Conservation (phyloP, 2,888 invertebrate species). For the Callosobruchus maculatus region DNA sequence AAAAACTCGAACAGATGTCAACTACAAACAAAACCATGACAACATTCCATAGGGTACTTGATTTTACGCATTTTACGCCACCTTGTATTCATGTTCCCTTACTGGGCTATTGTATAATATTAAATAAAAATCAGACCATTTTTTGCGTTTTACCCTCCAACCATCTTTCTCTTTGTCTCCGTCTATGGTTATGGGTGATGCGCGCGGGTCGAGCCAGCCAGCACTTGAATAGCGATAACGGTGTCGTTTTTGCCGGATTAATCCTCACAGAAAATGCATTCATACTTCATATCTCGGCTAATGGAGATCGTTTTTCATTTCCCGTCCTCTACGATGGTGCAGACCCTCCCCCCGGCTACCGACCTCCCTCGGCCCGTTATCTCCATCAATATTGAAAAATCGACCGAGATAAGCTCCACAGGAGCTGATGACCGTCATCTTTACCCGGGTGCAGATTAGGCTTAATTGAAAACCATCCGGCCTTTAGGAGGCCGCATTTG, state of each 20-base stretch:
- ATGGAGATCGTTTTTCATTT: slow-evolving; percentile 48
- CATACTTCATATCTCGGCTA: slow-evolving; percentile 48
- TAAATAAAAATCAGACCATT: slow-evolving; percentile 14
- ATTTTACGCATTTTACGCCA: no score
- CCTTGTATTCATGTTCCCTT: no score
- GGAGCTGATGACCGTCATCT: slow-evolving; percentile 17
- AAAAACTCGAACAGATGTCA: no score
- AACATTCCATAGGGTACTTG: no score
- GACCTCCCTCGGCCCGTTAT: slow-evolving; percentile 6
- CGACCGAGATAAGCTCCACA: slow-evolving; percentile 1
- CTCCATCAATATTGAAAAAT: slow-evolving; percentile 19
- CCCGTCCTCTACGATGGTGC: slow-evolving; percentile 19
- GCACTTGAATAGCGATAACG: slow-evolving; percentile 25
- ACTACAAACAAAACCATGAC: no score
- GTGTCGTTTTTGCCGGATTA: slow-evolving; percentile 45
- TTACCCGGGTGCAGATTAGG: slow-evolving; percentile 11
- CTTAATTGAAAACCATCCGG: slow-evolving; percentile 13
- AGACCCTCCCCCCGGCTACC: slow-evolving; percentile 10
- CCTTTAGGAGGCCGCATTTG: not conserved
- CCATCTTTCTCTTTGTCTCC: not conserved
- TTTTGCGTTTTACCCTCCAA: slow-evolving; percentile 30
- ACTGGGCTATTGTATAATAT: no score
- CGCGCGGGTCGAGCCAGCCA: slow-evolving; percentile 1
- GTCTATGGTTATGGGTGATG: not conserved
- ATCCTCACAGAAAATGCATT: slow-evolving; percentile 48